Evolutionary conservation across 2,888 invertebrate genomes (phyloP).

Genomic region (Chrysolina haemoptera): DNA sequence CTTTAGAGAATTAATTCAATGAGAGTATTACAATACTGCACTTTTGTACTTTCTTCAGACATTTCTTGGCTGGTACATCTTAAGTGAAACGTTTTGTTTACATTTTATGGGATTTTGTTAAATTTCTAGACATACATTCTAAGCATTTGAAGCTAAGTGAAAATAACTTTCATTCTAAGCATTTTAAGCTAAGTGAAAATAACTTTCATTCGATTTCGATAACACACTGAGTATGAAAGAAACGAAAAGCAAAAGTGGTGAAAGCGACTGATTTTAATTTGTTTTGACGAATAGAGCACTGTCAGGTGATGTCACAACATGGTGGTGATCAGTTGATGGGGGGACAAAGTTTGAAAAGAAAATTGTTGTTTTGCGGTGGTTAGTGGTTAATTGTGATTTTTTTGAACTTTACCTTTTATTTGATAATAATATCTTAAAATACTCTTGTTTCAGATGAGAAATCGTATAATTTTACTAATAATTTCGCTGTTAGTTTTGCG

Average conservation of each 20-base stretch:
- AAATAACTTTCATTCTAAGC: conserved; percentile 1
- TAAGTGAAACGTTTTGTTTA: not conserved
- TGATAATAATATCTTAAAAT: too few relatives aligned
- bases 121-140: conserved; percentile 8
- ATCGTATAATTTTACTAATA: too few relatives aligned
- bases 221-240: not conserved
- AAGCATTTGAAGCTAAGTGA: not conserved
- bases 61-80: not conserved
- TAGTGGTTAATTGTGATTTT: too few relatives aligned
- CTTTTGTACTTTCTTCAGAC: not conserved
- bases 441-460: too few relatives aligned
- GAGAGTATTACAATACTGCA: not conserved
- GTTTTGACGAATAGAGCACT: not conserved
- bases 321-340: too few relatives aligned
- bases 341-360: too few relatives aligned
- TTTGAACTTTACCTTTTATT: too few relatives aligned
- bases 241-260: not conserved
- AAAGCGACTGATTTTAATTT: not conserved
- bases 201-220: not conserved
- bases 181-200: not conserved
- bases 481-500: too few relatives aligned
- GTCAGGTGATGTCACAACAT: too few relatives aligned
- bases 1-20: too few relatives aligned
- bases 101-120: not conserved
- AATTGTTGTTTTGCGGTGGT: too few relatives aligned